A percentile compares a stretch with the other conserved stretches of the same genome.
phyloP scores from a whole-genome alignment of 2,888 invertebrate species.

The Drosophila tanythrix region DNA sequence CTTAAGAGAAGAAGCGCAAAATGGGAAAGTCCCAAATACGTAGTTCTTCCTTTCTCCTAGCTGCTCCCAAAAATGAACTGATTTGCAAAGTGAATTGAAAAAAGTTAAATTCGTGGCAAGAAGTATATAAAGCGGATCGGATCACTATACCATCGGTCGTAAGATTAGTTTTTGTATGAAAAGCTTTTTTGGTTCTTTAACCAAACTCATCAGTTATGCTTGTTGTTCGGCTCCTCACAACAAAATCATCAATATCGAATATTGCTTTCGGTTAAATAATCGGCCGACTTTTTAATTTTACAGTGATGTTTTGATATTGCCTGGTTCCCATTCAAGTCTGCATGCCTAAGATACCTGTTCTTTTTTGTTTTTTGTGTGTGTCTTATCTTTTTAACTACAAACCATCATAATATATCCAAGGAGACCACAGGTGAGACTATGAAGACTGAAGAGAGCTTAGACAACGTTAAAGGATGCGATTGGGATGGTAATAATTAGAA shows the following conservation, averaged over 20 bases:
- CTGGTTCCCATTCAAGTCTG: background rate
- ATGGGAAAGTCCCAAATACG: background rate
- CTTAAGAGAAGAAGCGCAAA: background rate
- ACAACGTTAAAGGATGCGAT: background rate
- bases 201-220: background rate
- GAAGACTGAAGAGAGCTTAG: background rate
- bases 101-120: background rate
- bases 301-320: background rate
- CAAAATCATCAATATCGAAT: background rate
- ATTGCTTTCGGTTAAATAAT: background rate
- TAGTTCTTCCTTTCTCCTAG: background rate
- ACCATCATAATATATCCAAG: background rate
- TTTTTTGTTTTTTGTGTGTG: background rate
- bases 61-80: background rate
- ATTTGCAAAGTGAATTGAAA: background rate
- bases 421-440: background rate
- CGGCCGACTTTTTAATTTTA: background rate
- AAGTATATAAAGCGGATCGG: no score
- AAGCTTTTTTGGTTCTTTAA: background rate
- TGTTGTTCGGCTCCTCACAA: background rate
- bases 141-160: background rate
- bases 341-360: background rate
- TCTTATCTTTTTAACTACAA: background rate
- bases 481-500: background rate
- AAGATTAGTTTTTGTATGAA: background rate